A percentile compares a stretch with the other conserved stretches of the same genome.
Evolutionary conservation across 64 coral and sea anemone species (phyloP).

Genomic region (Stichodactyla helianthus): DNA sequence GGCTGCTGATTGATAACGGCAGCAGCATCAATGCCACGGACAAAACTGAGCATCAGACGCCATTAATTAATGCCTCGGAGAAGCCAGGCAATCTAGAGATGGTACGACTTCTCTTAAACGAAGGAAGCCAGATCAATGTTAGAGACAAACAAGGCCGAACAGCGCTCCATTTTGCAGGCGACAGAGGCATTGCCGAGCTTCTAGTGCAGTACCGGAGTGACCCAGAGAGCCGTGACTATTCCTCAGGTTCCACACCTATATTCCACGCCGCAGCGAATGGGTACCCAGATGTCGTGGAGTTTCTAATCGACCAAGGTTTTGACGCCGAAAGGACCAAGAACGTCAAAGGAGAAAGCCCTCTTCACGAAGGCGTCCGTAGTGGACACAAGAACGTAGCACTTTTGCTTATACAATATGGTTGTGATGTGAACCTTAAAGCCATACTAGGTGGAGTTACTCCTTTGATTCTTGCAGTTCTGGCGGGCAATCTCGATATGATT

Average conservation of each 20-base stretch:
- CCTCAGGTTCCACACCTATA: conserved; percentile 43
- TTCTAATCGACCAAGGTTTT: conserved; percentile 31
- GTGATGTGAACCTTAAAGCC: conserved; percentile 36
- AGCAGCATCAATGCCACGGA: conserved; percentile 2
- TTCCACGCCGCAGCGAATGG: conserved; percentile 49
- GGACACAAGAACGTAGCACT: conserved; percentile 40
- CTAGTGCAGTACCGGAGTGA: conserved; percentile 32
- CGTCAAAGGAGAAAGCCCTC: conserved; percentile 49
- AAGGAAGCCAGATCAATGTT: conserved; percentile 24
- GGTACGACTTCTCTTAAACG: conserved; percentile 22
- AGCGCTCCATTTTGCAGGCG: conserved; percentile 31
- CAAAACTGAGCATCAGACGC: conserved; percentile 25
- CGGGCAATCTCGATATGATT: conserved; percentile 42
- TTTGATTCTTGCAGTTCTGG: conserved; percentile 31
- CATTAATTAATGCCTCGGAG: conserved; percentile 35
- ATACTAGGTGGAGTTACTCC: conserved; percentile 49
- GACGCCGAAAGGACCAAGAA: conserved; percentile 20
- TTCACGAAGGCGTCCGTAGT: conserved; percentile 47
- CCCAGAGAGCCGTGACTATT: conserved; percentile 13
- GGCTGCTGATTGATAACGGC: conserved; percentile 23
- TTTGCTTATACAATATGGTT: conserved; percentile 17
- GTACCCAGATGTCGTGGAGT: conserved; percentile 7
- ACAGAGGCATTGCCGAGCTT: conserved; percentile 33
- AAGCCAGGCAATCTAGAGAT: conserved; percentile 22
- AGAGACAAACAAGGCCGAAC: conserved; percentile 33